phyloP scores from a whole-genome alignment of 64 coral and sea anemone species.

The Actinia equina region DNA sequence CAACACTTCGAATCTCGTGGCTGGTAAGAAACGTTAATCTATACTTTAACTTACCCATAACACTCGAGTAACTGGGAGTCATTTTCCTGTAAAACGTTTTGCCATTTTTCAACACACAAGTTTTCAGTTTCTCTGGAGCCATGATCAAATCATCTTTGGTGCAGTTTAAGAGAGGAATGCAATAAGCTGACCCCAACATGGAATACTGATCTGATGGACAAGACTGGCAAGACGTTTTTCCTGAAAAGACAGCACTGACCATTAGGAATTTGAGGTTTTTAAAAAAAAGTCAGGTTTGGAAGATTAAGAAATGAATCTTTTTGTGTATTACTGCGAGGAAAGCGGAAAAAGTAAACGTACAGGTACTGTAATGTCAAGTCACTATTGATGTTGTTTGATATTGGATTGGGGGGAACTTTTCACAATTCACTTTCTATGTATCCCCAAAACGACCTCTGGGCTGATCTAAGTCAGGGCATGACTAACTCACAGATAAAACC shows the following conservation, averaged over 20 bases:
- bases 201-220: neutral
- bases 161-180: neutral
- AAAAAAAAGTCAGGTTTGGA: neutral
- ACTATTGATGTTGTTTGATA: too few species aligned
- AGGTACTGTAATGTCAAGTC: too few species aligned
- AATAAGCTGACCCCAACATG: constrained; percentile 9
- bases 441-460: too few species aligned
- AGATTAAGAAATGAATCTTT: neutral
- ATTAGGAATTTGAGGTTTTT: neutral
- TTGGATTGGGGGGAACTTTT: too few species aligned
- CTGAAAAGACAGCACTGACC: neutral
- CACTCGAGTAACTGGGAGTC: neutral
- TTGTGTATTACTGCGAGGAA: too few species aligned
- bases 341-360: too few species aligned
- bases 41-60: neutral
- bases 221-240: neutral
- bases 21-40: too few species aligned
- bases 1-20: too few species aligned
- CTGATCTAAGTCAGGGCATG: too few species aligned
- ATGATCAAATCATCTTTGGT: constrained; percentile 16
- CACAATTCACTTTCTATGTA: too few species aligned
- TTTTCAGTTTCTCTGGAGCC: neutral
- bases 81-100: neutral
- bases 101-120: neutral
- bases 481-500: too few species aligned